Conservation (phyloP, 2,113 vertebrate species). For the Odobenus rosmarus region DNA sequence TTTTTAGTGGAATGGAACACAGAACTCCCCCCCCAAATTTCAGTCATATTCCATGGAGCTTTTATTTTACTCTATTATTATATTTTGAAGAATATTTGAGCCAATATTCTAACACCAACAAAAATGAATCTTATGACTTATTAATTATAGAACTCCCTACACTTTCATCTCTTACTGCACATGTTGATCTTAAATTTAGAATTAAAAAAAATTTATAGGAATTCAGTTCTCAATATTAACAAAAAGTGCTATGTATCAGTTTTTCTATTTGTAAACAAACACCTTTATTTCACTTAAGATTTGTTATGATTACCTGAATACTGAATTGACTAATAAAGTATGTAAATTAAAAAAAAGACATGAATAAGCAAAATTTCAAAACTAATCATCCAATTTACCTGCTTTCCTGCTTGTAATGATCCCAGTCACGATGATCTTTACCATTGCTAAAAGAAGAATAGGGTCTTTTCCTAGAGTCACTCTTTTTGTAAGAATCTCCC, state of each 20-base stretch:
- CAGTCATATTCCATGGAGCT: not conserved
- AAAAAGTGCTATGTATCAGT: not conserved
- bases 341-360: not conserved
- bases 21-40: not conserved
- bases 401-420: conserved; percentile 94
- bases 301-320: not conserved
- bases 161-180: not conserved
- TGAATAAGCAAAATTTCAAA: not conserved
- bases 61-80: not conserved
- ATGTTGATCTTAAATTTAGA: conserved; percentile 21
- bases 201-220: conserved; percentile 3
- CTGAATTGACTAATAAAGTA: not conserved
- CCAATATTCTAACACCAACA: not conserved
- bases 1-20: not conserved
- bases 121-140: conserved; percentile 11
- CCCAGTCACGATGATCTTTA: conserved; percentile 96
- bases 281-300: not conserved
- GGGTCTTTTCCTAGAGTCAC: conserved; percentile 92
- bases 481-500: conserved; percentile 92
- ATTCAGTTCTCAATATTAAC: not conserved
- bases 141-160: not conserved
- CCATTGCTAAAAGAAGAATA: conserved; percentile 97
- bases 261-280: conserved; percentile 25
- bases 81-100: not conserved
- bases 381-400: conserved; percentile 77